A percentile compares a stretch with the other conserved stretches of the same genome.
These are phyloP conservation scores for Callaeas wilsoni DNA, from an alignment of 2,113 vertebrate species.

Conservation along the genomic window DNA sequence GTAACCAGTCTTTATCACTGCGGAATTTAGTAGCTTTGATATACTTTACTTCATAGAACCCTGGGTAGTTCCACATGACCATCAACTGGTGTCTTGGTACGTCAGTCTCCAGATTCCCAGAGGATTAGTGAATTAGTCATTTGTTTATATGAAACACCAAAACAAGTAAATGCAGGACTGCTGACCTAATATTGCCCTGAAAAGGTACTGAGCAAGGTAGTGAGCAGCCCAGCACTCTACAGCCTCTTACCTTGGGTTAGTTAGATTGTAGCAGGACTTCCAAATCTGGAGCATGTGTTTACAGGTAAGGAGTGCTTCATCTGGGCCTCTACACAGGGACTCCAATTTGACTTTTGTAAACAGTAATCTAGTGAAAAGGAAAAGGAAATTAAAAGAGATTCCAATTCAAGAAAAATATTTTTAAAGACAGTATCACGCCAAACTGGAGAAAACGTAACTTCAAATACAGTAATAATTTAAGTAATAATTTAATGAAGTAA, in stretches of 20 bases:
- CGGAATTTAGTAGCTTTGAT: neutral
- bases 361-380: conserved; percentile 78
- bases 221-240: neutral
- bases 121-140: no score
- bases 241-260: conserved; percentile 89
- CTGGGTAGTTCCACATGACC: neutral
- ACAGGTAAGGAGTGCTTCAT: conserved; percentile 94
- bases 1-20: neutral
- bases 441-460: neutral
- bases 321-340: conserved; percentile 88
- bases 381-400: neutral
- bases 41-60: neutral
- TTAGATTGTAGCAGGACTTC: conserved; percentile 99
- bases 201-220: neutral
- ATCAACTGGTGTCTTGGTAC: neutral
- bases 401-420: neutral
- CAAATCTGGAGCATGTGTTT: conserved; percentile 99
- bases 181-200: neutral
- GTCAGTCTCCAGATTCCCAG: neutral
- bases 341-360: conserved; percentile 98
- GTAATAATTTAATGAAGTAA: neutral
- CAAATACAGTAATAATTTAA: neutral
- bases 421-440: neutral
- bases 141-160: neutral
- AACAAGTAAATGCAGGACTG: neutral